Base-by-base conservation (phyloP, 2,888 invertebrate genomes). In the Epirrhoe alternata region DNA sequence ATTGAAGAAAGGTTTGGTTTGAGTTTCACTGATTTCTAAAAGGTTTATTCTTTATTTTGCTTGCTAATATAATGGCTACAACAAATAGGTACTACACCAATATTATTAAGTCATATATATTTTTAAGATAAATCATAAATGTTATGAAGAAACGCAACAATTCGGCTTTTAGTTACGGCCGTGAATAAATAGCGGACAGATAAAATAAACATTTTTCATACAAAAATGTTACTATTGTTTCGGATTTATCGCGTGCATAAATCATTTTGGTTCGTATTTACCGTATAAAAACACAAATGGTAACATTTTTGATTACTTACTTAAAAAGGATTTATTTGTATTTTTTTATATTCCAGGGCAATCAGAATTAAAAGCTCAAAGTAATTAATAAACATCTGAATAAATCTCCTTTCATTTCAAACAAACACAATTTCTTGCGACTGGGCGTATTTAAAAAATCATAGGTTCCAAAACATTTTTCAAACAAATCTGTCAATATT, bases 181-280 rank as follows among this genome's bases (percentile, higher is more conserved):
- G 24, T 24, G 38, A 59, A 59, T 52, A 59, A 52, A 59, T 31
- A 30, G 30, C 42, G 42, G 0, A 5, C 38, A 42, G 38, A 59
- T 33, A 61, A 61, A 53, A 60, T 24, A 51, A 58, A 47, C 42
- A 61, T 60, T 60, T 59, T 52, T 61, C 60, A 53, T 47, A 12
- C 58, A 24, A 7, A 30, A 31, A 17, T 33, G 42, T 53, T 53
- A 31, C 53, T 31, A 53, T 5, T 53, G 45, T 31, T 52, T 17
- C 17, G 33, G 16, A 45, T 61, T 61, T 53, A 53, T 60, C 42
- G 52, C 31, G 14, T 51, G 58, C 51, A 60, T 60, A 60, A 52
- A 59, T 59, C 42, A 51, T 59, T 50, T 47, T 24, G 24, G 24
- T 24, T 31, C 4, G 14, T 33, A 33, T 57, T 47, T 57, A 14